Base-by-base conservation (phyloP, 2,888 invertebrate species). In the Eupithecia inturbata region DNA sequence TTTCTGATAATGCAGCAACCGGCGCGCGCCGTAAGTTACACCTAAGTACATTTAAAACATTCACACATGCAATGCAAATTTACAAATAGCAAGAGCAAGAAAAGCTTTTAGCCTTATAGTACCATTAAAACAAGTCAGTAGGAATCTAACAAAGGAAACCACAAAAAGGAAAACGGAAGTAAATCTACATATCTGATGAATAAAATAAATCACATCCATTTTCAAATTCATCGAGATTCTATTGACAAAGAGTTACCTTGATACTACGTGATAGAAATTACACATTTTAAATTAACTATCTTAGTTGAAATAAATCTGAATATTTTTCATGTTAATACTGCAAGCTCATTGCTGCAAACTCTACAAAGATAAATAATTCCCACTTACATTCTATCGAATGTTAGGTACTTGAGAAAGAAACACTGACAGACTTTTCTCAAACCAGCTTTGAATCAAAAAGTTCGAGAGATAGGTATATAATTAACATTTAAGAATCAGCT, bases 231-330 rank as follows among this genome's bases (percentile, higher is more conserved):
- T 86, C 82, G 80, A 72, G 78, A 87, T 88, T 85, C 87, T 69
- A 64, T 33, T 73, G 77, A 76, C 83, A 75, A 81, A 80, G 67
- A 76, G 73, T 85, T 75, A 79, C 90, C 89, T 90, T 90, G 87
- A 77, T 71, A 77, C 78, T n/a, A 87, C 89, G 91, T 90, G 91
- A 88, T 79, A 77, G 77, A 84, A 87, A 89, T 91, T 33, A 71
- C 78, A 81, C 76, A 87, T 85, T 71, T 22, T 12, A 28, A 12
- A 10, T 33, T 63, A 31, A 31, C 31, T 31, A 31, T 16, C 0
- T 5, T 31, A 26, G 62, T 28, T 19, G 19, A 22, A 62, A 62
- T 62, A 31, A 19, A 31, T 10, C 19, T 31, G 1, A 31, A 62
- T 31, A 19, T 19, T 4, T 31, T 62, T 26, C 4, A 57, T 26